phyloP scores from a whole-genome alignment of 2,888 invertebrate genomes.

The Thera britannica region DNA sequence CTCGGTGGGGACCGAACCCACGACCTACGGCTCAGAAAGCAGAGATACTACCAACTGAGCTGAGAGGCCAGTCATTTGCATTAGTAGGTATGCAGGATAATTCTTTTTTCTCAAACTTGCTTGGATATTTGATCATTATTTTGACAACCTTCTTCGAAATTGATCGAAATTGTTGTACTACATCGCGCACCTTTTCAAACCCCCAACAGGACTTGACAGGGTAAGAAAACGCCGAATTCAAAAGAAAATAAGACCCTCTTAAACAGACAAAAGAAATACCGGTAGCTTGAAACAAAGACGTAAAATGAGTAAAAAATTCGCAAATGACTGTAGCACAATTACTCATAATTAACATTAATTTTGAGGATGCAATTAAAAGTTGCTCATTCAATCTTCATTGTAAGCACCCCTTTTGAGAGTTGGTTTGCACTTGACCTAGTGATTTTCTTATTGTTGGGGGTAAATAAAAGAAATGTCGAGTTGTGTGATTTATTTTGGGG shows the following conservation, averaged over 20 bases:
- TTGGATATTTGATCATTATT: too few species aligned
- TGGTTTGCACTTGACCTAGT: slow-evolving; percentile 17
- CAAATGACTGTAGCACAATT: slow-evolving; percentile 37
- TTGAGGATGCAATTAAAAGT: slow-evolving; percentile 29
- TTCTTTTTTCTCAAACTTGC: too few species aligned
- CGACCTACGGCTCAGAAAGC: too few species aligned
- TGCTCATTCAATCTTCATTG: slow-evolving; percentile 27
- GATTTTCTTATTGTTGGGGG: slow-evolving; percentile 18
- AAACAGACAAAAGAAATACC: slow-evolving; percentile 5
- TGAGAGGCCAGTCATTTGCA: too few species aligned
- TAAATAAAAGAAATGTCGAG: slow-evolving; percentile 17
- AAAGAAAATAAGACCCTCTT: slow-evolving; percentile 16
- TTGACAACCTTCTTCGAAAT: too few species aligned
- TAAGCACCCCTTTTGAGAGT: slow-evolving; percentile 19
- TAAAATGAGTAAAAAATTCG: slow-evolving; percentile 29
- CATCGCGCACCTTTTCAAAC: too few species aligned
- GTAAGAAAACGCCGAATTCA: neutral
- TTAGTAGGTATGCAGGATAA: too few species aligned
- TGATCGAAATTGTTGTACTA: too few species aligned
- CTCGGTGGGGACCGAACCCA: too few species aligned
- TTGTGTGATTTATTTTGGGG: slow-evolving; percentile 5
- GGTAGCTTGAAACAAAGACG: slow-evolving; percentile 19
- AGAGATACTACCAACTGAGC: too few species aligned
- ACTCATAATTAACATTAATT: slow-evolving; percentile 43
- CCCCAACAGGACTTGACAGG: neutral